phyloP scores from a whole-genome alignment of 1,140 invertebrate species.

The Euwallacea similis region DNA sequence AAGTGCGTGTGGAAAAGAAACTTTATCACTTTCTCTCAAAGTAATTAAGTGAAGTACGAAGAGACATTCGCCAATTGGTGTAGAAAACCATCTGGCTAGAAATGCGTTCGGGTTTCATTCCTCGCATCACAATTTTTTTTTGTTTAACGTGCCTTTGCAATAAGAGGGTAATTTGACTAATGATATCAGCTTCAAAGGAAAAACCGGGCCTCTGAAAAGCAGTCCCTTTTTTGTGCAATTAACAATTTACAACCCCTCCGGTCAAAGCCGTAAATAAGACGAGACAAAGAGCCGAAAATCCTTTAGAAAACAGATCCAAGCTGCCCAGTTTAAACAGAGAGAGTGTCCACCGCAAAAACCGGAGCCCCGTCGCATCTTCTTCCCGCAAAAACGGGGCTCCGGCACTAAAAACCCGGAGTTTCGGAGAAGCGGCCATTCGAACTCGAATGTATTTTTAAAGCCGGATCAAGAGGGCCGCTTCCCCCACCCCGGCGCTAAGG shows the following conservation, averaged over 20 bases:
- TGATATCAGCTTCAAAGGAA: constrained; percentile 15
- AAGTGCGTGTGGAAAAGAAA: too few relatives aligned
- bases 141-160: too few relatives aligned
- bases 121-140: too few relatives aligned
- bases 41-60: too few relatives aligned
- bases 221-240: constrained; percentile 23
- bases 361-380: constrained; percentile 46
- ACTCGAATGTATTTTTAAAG: constrained; percentile 54
- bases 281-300: constrained; percentile 49
- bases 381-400: constrained; percentile 44
- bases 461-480: constrained; percentile 47
- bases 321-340: constrained; percentile 47
- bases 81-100: too few relatives aligned
- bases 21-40: too few relatives aligned
- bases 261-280: constrained; percentile 49
- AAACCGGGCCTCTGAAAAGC: not conserved
- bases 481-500: constrained; percentile 50
- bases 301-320: constrained; percentile 48
- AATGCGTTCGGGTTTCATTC: too few relatives aligned
- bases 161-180: not conserved
- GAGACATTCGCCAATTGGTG: too few relatives aligned
- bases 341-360: constrained; percentile 47
- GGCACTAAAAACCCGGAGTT: constrained; percentile 46
- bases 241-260: constrained; percentile 15
- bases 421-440: constrained; percentile 50